phyloP scores from a whole-genome alignment of 2,888 invertebrate genomes.

The Thumatha senex region DNA sequence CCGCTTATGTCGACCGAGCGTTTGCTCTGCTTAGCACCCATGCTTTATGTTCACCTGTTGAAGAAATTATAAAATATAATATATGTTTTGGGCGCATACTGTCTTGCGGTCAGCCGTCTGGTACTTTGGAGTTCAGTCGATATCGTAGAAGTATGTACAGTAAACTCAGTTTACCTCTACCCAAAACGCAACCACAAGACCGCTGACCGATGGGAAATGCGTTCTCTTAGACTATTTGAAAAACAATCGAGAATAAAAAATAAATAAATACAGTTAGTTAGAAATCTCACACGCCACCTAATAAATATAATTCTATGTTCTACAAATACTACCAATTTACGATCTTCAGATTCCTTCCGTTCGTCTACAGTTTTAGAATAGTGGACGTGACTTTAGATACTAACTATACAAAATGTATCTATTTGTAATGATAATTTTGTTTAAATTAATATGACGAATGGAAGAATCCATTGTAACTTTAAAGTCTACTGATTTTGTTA shows the following conservation, averaged over 20 bases:
- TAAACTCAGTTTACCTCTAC: too few relatives aligned
- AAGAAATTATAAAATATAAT: too few relatives aligned
- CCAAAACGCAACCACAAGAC: too few relatives aligned
- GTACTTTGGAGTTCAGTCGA: too few relatives aligned
- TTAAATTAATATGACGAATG: too few relatives aligned
- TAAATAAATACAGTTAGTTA: too few relatives aligned
- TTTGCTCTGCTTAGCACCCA: conserved; percentile 95
- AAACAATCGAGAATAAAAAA: too few relatives aligned
- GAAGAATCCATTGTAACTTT: background rate
- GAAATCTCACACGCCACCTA: background rate
- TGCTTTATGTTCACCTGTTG: conserved; percentile 71
- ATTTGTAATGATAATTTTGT: background rate
- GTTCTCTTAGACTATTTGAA: too few relatives aligned
- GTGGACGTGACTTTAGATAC: conserved; percentile 17
- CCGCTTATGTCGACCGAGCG: conserved; percentile 94
- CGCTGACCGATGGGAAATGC: too few relatives aligned
- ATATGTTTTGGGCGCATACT: background rate
- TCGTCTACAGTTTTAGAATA: conserved; percentile 8
- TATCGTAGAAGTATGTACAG: too few relatives aligned
- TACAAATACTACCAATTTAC: conserved; percentile 10
- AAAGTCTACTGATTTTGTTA: too few relatives aligned
- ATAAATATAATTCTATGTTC: conserved; percentile 1
- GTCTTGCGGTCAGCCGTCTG: too few relatives aligned
- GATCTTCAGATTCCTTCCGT: conserved; percentile 16
- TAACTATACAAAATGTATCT: background rate